phyloP scores from a whole-genome alignment of 2,113 vertebrate species.

The Microcebus murinus region DNA sequence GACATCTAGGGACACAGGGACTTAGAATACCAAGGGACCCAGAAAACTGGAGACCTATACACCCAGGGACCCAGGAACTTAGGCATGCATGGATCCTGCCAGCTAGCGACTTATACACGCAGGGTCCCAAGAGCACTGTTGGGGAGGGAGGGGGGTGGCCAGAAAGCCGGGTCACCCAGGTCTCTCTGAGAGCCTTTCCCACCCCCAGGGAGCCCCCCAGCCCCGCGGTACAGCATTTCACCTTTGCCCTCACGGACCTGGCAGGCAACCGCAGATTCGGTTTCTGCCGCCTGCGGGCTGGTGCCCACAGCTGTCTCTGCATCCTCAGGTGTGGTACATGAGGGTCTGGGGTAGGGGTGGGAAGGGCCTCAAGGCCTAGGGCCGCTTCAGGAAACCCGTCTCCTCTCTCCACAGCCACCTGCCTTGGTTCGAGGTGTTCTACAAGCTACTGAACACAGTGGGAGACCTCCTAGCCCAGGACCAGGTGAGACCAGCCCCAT shows the following conservation, averaged over 20 bases:
- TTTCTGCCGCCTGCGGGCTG: slow-evolving; percentile 92
- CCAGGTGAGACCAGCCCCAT: slow-evolving; percentile 87
- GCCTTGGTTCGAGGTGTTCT: slow-evolving; percentile 96
- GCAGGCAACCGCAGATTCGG: slow-evolving; percentile 92
- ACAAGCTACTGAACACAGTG: slow-evolving; percentile 93
- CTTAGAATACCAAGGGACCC: background rate
- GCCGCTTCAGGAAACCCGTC: background rate
- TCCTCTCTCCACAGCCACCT: slow-evolving; percentile 86
- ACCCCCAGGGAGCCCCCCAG: slow-evolving; percentile 84
- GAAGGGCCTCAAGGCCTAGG: background rate
- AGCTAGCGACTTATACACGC: background rate
- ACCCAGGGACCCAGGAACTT: background rate
- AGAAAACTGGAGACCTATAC: no score
- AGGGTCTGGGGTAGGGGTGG: fast-evolving
- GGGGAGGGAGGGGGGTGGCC: fast-evolving
- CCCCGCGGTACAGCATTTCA: slow-evolving; percentile 91
- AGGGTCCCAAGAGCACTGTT: background rate
- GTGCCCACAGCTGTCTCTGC: slow-evolving; percentile 89
- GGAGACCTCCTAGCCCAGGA: slow-evolving; percentile 90
- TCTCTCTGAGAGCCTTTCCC: background rate
- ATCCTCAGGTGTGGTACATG: slow-evolving; percentile 89
- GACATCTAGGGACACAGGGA: fast-evolving
- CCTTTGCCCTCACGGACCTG: slow-evolving; percentile 94
- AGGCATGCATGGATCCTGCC: background rate
- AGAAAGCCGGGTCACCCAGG: background rate